Conservation (phyloP, 2,113 vertebrate genomes). For the Ceyx cyanopectus region DNA sequence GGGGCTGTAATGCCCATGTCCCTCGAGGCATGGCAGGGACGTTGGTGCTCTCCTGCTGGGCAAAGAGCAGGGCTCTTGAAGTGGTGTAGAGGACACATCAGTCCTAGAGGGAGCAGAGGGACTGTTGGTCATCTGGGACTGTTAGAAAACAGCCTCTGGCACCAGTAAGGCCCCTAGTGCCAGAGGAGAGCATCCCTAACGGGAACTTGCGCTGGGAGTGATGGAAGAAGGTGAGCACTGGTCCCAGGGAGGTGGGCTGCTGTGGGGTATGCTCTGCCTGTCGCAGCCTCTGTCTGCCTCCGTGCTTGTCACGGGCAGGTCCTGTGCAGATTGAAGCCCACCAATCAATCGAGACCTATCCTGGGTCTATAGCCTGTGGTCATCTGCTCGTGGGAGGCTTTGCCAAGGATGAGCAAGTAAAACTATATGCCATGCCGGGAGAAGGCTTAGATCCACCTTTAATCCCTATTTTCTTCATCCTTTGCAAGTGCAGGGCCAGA, state of each 20-base stretch:
- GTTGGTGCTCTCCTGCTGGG: neutral
- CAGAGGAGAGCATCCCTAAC: neutral
- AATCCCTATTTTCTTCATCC: neutral
- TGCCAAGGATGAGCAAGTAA: neutral
- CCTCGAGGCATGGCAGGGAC: accelerated
- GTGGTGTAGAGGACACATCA: neutral
- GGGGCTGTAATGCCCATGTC: accelerated
- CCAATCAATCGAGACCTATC: neutral
- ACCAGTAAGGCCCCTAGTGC: neutral
- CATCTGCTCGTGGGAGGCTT: neutral
- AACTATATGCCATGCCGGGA: neutral
- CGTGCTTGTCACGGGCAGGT: neutral
- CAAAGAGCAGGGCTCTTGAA: neutral
- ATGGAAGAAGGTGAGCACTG: neutral
- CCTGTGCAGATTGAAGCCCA: neutral
- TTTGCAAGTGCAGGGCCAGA: neutral
- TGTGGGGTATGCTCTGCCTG: neutral
- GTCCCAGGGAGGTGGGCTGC: neutral
- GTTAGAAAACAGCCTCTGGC: neutral
- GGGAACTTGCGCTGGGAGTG: neutral
- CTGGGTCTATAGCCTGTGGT: neutral
- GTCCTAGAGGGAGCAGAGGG: neutral
- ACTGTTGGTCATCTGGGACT: neutral
- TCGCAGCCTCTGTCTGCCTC: neutral
- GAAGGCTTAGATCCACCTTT: neutral